Conservation (phyloP, 2,113 vertebrate genomes). For the Paralichthys olivaceus region DNA sequence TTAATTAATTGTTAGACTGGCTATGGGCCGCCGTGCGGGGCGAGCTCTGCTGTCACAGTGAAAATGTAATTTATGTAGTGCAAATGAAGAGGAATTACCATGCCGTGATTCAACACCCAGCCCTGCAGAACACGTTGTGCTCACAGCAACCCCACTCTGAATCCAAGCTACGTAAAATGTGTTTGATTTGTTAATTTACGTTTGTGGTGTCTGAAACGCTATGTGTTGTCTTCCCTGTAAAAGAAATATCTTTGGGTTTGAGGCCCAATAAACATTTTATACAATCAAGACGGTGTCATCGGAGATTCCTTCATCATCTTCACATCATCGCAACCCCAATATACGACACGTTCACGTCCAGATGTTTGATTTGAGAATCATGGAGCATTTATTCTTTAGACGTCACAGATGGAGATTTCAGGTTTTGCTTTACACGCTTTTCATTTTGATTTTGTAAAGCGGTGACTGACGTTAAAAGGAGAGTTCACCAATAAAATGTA, state of each 20-base stretch:
- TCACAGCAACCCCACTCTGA: conserved; percentile 48
- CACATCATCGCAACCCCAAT: no score
- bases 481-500: no score
- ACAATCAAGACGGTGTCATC: no score
- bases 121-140: conserved; percentile 56
- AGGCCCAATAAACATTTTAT: no score
- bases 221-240: no score
- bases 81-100: conserved; percentile 79
- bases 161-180: conserved; percentile 37
- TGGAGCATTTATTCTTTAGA: conserved; percentile 11
- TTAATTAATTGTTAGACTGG: conserved; percentile 70
- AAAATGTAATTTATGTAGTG: conserved; percentile 76
- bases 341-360: no score
- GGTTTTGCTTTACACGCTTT: no score
- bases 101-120: conserved; percentile 66
- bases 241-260: no score
- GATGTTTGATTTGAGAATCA: conserved; percentile 37
- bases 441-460: no score
- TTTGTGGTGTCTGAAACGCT: no score
- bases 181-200: conserved; percentile 44
- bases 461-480: no score
- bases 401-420: conserved; percentile 23
- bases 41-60: conserved; percentile 64
- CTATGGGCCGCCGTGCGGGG: conserved; percentile 56
- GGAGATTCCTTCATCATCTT: no score